These are phyloP conservation scores for Erpobdella octoculata DNA, from an alignment of 2,888 invertebrate genomes.

Conservation along the genomic window DNA sequence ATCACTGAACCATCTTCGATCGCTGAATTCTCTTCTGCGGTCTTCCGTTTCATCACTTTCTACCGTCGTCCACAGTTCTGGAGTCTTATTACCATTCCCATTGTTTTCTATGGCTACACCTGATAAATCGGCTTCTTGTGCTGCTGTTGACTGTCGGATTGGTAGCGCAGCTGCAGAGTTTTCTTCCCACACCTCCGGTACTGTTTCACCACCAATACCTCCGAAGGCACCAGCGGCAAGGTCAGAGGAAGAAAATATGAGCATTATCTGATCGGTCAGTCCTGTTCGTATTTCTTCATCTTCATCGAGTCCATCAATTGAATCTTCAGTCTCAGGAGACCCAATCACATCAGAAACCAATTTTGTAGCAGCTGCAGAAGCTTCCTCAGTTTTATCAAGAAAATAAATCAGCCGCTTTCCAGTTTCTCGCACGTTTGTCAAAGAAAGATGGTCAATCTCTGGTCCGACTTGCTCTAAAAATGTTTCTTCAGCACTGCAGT, in stretches of 20 bases:
- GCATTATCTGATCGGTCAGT: slow-evolving; percentile 23
- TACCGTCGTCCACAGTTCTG: slow-evolving; percentile 10
- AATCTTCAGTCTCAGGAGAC: not conserved
- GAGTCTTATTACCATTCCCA: not conserved
- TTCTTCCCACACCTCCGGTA: slow-evolving; percentile 1
- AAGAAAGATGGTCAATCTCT: slow-evolving; percentile 3
- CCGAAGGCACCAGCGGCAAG: slow-evolving; percentile 22
- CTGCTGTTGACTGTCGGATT: not conserved
- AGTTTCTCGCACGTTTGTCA: not conserved
- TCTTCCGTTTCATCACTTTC: slow-evolving; percentile 1
- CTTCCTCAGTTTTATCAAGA: slow-evolving; percentile 23
- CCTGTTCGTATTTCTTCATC: not conserved
- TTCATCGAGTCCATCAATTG: slow-evolving; percentile 13
- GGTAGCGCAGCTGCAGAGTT: not conserved
- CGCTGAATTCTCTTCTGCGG: not conserved
- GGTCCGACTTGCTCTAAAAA: slow-evolving; percentile 4
- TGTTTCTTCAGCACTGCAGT: not conserved
- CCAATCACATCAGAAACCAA: slow-evolving; percentile 7
- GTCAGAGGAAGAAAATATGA: slow-evolving; percentile 24
- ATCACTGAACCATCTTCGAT: slow-evolving; percentile 25
- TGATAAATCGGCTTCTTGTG: not conserved
- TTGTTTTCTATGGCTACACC: slow-evolving; percentile 7
- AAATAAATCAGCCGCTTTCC: slow-evolving; percentile 8
- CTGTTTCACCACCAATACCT: slow-evolving; percentile 3
- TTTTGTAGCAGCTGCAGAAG: slow-evolving; percentile 8